Evolutionary conservation across 2,113 vertebrate species (phyloP), one percentile per base, ranked within the genome.

Genomic region (Cnemophilus loriae): DNA sequence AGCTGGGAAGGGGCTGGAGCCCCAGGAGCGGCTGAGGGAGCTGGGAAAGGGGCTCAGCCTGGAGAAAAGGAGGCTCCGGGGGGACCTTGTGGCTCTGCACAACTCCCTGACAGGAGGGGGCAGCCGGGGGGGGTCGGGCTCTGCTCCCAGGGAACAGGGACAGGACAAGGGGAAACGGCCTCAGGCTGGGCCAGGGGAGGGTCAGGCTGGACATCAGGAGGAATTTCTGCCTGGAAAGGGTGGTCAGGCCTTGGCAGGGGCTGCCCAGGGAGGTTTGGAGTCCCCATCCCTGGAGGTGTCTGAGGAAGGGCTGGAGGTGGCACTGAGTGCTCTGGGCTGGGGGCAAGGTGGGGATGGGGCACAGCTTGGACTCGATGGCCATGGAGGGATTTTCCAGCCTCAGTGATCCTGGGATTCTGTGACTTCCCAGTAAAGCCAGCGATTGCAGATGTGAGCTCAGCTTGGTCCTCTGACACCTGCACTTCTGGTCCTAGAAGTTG

Each of bases 351-450:
- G 42, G 52, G 0, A 59, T 10, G 0, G 1, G 37, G 5, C 61
- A 50, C 17, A 49, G 37, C 0, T 33, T 3, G 69, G 5, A 3
- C 6, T 74, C 0, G 0, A 1, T 26, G 47, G 3, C 0, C 15
- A 3, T 0, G 26, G 23, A 56, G 6, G n/a, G 4, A 1, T 65
- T 76, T 85, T 42, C 52, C 37, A 42, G 0, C 32, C 61, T 77
- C 46, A 10, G 7, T 0, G 13, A 35, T 59, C 10, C 53, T 14
- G 61, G 13, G 2, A 27, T 37, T 59, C 13, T 39, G 28, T 20
- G 16, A 23, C 13, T 63, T 55, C 55, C 75, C 71, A 0, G 60
- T 10, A 4, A 67, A 71, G 39, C 32, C 70, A 47, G 52, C 0
- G 8, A 3, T 7, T 46, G 44, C 19, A 30, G 9, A 10, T 26